Evolutionary conservation across 2,113 vertebrate genomes (phyloP).

Genomic region (Eonycteris spelaea): DNA sequence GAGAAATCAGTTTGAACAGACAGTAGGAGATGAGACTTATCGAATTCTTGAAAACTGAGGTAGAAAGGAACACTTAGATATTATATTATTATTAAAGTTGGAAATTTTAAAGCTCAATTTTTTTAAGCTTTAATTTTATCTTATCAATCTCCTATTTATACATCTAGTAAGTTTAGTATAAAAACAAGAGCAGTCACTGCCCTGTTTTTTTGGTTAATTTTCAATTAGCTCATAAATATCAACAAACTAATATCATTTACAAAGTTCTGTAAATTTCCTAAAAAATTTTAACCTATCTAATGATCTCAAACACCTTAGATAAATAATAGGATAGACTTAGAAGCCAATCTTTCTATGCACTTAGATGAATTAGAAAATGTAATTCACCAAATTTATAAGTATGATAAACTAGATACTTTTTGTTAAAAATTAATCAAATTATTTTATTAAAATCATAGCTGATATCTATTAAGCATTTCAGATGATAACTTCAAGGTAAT

Average conservation of each 20-base stretch:
- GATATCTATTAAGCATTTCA: conserved; percentile 23
- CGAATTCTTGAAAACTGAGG: conserved; percentile 3
- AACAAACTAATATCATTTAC: conserved; percentile 18
- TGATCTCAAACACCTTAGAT: not conserved
- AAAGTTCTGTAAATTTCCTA: not conserved
- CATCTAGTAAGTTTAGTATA: not conserved
- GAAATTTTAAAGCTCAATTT: conserved; percentile 19
- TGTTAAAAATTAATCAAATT: conserved; percentile 3
- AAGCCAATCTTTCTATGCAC: not conserved
- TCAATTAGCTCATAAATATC: not conserved
- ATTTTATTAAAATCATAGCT: not conserved
- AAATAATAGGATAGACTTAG: not conserved
- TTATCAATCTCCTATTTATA: not conserved
- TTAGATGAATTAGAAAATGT: conserved; percentile 7
- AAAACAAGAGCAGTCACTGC: not conserved
- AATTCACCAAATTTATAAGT: not conserved
- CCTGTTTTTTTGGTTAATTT: conserved; percentile 36
- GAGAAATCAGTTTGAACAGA: conserved; percentile 44
- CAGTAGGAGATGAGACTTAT: not conserved
- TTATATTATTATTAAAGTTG: not conserved
- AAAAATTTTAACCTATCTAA: conserved; percentile 11
- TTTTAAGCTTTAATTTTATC: not conserved
- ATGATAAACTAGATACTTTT: not conserved
- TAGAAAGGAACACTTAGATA: not conserved
- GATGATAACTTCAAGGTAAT: conserved; percentile 19